These are phyloP conservation scores for Dasyornis broadbenti DNA, from an alignment of 2,113 vertebrate species.

Conservation along the genomic window DNA sequence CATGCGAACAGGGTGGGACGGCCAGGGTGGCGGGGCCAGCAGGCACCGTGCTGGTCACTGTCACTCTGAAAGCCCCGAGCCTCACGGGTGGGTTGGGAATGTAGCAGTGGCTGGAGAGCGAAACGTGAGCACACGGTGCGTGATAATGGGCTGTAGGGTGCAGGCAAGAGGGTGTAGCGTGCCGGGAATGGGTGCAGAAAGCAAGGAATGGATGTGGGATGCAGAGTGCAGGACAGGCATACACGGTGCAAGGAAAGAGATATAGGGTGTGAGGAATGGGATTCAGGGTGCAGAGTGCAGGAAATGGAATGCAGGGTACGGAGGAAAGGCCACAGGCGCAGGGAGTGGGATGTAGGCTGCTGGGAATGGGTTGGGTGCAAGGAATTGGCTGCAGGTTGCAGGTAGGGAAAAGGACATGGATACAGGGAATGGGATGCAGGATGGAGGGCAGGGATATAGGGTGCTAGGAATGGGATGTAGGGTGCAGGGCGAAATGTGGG, in stretches of 20 bases:
- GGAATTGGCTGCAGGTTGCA: neutral
- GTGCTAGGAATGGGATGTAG: neutral
- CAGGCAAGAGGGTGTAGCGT: too few species aligned
- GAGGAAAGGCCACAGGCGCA: neutral
- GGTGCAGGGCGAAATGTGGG: neutral
- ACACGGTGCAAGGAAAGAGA: neutral
- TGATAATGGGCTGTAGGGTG: neutral
- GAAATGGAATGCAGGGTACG: neutral
- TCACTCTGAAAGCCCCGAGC: too few species aligned
- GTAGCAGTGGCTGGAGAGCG: neutral
- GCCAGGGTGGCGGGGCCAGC: accelerated
- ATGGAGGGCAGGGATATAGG: too few species aligned
- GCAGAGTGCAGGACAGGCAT: too few species aligned
- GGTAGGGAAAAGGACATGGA: neutral
- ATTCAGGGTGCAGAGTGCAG: neutral
- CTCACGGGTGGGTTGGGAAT: accelerated
- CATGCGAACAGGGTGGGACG: accelerated
- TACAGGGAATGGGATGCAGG: neutral
- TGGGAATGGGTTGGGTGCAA: neutral
- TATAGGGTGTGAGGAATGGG: neutral
- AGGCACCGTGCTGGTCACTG: accelerated
- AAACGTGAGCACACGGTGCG: neutral
- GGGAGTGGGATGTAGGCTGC: neutral
- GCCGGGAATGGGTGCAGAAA: too few species aligned
- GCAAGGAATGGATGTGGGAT: neutral